These are phyloP conservation scores for Diarsia rubi DNA, from an alignment of 2,888 invertebrate species.

Conservation along the genomic window DNA sequence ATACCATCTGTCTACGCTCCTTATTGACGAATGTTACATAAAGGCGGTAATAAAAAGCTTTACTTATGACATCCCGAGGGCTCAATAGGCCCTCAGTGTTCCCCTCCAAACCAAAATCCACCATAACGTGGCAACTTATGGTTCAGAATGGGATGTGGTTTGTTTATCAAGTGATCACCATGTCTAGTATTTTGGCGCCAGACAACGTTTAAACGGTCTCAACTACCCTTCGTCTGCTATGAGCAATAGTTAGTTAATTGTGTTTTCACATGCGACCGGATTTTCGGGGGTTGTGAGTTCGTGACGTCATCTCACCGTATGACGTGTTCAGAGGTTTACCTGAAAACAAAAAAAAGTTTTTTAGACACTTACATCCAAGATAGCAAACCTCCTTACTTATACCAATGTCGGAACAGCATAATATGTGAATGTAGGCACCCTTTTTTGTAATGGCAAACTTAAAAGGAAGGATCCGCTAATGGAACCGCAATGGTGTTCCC, in stretches of 20 bases:
- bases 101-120: slow-evolving; percentile 36
- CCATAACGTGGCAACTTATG: slow-evolving; percentile 38
- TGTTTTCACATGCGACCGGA: slow-evolving; percentile 69
- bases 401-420: slow-evolving; percentile 13
- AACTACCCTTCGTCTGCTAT: slow-evolving; percentile 74
- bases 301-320: slow-evolving; percentile 54
- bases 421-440: neutral
- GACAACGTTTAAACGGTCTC: slow-evolving; percentile 78
- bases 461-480: slow-evolving; percentile 37
- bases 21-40: slow-evolving; percentile 66
- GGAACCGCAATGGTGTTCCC: slow-evolving; percentile 18
- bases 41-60: slow-evolving; percentile 68
- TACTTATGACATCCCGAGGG: slow-evolving; percentile 64
- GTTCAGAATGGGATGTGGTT: slow-evolving; percentile 51
- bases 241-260: slow-evolving; percentile 71
- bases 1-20: slow-evolving; percentile 65
- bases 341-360: slow-evolving; percentile 43
- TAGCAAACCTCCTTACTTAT: neutral
- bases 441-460: slow-evolving; percentile 13
- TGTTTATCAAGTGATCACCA: slow-evolving; percentile 64
- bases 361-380: neutral
- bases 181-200: slow-evolving; percentile 84
- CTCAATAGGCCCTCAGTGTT: slow-evolving; percentile 59
- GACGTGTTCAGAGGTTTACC: slow-evolving; percentile 55
- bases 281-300: slow-evolving; percentile 56